Evolutionary conservation across 2,797 vertebrate species (phyloP).

Genomic region (Kryptolebias ocellatus): DNA sequence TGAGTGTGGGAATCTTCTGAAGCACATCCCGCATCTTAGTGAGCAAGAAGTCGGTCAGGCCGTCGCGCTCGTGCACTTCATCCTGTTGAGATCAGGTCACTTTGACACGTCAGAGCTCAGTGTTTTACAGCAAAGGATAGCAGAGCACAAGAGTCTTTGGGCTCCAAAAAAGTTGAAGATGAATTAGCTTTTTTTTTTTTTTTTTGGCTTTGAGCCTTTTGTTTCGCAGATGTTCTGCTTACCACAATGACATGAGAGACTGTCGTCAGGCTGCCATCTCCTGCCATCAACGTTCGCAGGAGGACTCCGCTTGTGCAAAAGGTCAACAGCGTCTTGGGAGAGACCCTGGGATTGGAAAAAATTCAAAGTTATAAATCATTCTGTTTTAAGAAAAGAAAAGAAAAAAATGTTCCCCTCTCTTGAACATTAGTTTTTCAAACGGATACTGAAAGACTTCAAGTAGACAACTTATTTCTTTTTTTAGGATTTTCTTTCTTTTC

Average conservation of each 20-base stretch:
- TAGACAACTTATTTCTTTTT: background rate
- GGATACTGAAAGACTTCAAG: background rate
- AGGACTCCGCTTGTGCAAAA: conserved; percentile 95
- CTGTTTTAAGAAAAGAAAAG: background rate
- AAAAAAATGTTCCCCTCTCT: too few relatives aligned
- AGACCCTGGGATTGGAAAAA: conserved; percentile 82
- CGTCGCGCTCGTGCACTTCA: conserved; percentile 95
- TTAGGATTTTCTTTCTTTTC: background rate
- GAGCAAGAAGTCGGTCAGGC: conserved; percentile 94
- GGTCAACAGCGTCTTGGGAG: conserved; percentile 92
- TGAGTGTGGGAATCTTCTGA: conserved; percentile 85
- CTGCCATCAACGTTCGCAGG: conserved; percentile 92
- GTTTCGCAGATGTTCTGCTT: conserved; percentile 37
- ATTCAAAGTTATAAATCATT: conserved; percentile 6
- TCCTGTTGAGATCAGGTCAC: conserved; percentile 79
- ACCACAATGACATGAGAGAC: conserved; percentile 98
- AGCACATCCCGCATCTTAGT: conserved; percentile 91
- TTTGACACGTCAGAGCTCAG: background rate
- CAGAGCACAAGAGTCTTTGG: background rate
- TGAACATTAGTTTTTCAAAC: background rate
- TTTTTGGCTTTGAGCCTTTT: background rate
- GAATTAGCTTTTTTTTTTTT: background rate
- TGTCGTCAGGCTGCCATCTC: conserved; percentile 85
- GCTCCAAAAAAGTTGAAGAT: background rate
- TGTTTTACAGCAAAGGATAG: background rate